phyloP scores from a whole-genome alignment of 2,113 vertebrate genomes.

The Tetrax tetrax region DNA sequence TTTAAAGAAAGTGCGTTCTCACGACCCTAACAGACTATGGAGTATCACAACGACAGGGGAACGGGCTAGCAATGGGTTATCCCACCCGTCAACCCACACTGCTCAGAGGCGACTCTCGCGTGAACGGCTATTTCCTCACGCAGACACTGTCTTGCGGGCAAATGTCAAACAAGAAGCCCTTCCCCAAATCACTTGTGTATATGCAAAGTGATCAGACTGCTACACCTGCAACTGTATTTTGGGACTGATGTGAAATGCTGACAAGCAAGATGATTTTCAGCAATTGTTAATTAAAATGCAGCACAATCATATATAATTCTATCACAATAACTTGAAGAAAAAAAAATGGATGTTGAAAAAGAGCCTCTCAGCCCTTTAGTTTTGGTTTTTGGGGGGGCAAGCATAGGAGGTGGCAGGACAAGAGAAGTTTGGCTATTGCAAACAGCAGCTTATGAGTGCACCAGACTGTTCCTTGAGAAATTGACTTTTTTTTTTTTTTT shows the following conservation, averaged over 20 bases:
- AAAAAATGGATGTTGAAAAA: neutral
- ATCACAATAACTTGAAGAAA: neutral
- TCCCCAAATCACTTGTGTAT: neutral
- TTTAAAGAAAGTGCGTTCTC: neutral
- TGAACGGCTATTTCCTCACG: accelerated
- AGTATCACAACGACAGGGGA: neutral
- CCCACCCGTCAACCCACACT: neutral
- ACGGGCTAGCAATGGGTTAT: neutral
- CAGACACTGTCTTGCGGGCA: accelerated
- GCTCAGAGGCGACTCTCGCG: neutral
- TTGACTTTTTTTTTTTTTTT: neutral
- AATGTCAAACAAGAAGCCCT: neutral
- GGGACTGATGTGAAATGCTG: accelerated
- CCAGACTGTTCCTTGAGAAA: neutral
- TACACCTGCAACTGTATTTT: neutral
- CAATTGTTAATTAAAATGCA: neutral
- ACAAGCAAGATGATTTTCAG: neutral
- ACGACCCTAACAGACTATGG: accelerated
- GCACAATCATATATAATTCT: neutral
- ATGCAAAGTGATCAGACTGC: neutral
- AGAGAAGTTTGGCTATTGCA: neutral
- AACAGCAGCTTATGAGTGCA: neutral
- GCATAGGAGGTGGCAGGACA: accelerated
- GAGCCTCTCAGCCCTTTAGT: neutral
- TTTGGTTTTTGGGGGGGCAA: neutral